A percentile compares a stretch with the other conserved stretches of the same genome.
Evolutionary conservation across 2,113 vertebrate species (phyloP).

Genomic region (Taxidea taxus): DNA sequence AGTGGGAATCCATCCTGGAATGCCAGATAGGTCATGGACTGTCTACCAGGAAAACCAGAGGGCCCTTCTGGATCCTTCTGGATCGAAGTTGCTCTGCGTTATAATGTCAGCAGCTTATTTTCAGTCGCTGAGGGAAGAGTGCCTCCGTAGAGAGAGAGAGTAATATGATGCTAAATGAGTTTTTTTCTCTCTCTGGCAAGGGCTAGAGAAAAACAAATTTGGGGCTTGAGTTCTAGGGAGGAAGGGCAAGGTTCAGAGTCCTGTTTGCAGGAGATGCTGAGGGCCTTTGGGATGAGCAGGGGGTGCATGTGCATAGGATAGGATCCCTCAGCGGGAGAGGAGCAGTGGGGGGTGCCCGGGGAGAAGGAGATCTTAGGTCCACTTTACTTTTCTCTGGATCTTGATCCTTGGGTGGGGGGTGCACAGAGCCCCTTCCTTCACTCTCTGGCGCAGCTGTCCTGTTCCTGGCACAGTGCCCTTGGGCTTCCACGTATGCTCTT

Average conservation of each 20-base stretch:
- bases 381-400: not conserved
- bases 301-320: too few relatives aligned
- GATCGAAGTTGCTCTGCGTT: too few relatives aligned
- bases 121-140: not conserved
- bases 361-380: not conserved
- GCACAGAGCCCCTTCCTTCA: not conserved
- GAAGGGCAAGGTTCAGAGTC: not conserved
- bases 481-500: not conserved
- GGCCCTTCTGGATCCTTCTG: not conserved
- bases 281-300: not conserved
- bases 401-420: not conserved
- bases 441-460: rapidly evolving
- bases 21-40: not conserved
- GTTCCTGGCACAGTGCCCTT: not conserved
- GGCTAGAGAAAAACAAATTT: not conserved
- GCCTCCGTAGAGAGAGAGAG: not conserved
- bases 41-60: not conserved
- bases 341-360: not conserved
- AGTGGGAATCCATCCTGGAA: not conserved
- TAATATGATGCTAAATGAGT: not conserved
- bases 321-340: not conserved
- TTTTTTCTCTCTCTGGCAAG: not conserved
- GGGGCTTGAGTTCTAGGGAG: not conserved
- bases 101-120: not conserved
- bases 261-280: not conserved